Conservation (phyloP, 2,113 vertebrate genomes). For the Ailurus styani region DNA sequence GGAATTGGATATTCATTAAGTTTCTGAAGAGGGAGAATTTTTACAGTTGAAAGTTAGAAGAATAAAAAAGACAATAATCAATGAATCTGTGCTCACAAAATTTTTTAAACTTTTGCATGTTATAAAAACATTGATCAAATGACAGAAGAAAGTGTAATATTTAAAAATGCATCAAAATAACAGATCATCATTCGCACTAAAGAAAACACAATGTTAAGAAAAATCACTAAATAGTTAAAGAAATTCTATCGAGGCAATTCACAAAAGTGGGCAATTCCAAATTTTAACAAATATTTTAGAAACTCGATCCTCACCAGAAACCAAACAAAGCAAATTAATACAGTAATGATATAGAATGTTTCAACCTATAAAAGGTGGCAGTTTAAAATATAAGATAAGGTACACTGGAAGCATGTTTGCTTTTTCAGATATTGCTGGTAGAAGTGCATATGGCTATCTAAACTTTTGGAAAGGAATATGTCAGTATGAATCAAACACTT, state of each 20-base stretch:
- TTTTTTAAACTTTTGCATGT: neutral
- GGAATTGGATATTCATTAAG: slow-evolving; percentile 3
- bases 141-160: neutral
- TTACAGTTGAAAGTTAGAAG: slow-evolving; percentile 5
- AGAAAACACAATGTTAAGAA: neutral
- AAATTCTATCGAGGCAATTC: neutral
- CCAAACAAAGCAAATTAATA: neutral
- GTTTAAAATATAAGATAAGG: neutral
- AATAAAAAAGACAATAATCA: neutral
- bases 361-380: neutral
- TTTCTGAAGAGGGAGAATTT: neutral
- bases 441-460: neutral
- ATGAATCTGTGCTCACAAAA: neutral
- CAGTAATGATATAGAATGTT: neutral
- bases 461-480: neutral
- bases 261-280: neutral
- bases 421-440: neutral
- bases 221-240: neutral
- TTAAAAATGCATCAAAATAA: neutral
- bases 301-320: neutral
- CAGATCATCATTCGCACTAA: neutral
- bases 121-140: neutral
- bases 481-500: neutral
- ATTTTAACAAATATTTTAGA: neutral
- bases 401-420: neutral